Evolutionary conservation across 2,797 vertebrate species (phyloP), one percentile per base, ranked within the genome.

Genomic region (Poecilia wingei): DNA sequence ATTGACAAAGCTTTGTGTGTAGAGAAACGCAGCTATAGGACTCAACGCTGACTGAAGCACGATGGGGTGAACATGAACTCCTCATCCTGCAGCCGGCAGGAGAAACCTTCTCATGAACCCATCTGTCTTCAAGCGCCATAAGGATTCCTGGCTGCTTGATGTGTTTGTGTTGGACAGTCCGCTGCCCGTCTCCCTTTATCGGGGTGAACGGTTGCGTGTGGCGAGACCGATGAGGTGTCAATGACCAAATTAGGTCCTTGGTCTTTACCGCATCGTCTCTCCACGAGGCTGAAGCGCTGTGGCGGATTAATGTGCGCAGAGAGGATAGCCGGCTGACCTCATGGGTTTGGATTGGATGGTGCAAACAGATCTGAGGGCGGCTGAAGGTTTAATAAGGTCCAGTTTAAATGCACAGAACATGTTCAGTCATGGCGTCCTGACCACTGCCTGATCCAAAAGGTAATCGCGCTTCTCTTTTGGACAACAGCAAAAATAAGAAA

Each of bases 1-100:
- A 25, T 25, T 53, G 51, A 53, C 51, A 53, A 53, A 53, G 51
- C 22, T 9, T 25, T 25, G 20, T 2, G 49, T 45, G 43, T 13
- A 10, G 43, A 45, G 43, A 51, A 51, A 51, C 2, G 49, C 49
- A 51, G 49, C 49, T 7, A 28, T 28, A 66, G 73, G 75, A 64
- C 47, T 55, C 46, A n/a, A 3, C 7, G 0, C 71, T 0, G 1
- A 31, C 74, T 12, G 53, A 55, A 10, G 53, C 53, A 12, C 53
- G 12, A 55, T n/a, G 9, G 1, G 18, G 80, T 91, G 90, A 93
- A 92, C 90, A 85, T 88, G 91, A 93, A 91, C 89, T 86, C 9
- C 18, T 1, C 39, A 72, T 75, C 53, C 81, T 41, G 69, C 79
- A 49, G 78, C 82, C 12, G 4, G 10, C 61, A 66, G 18, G 33